Conservation (phyloP, 2,888 invertebrate genomes). For the Rhagonycha lutea region DNA sequence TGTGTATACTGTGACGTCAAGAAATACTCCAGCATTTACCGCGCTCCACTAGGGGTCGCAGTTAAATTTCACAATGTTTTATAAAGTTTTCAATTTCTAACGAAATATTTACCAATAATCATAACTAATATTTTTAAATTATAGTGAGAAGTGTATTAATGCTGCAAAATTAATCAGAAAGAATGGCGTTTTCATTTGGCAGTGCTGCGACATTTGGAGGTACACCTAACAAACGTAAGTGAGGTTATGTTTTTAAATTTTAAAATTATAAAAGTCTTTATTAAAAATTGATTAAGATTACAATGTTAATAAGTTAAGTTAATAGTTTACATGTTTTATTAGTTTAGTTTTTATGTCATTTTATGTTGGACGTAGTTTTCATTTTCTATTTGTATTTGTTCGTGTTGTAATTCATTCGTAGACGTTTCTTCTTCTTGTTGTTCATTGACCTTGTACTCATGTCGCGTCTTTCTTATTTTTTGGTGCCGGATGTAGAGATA, state of each 20-base stretch:
- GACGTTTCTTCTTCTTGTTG: background rate
- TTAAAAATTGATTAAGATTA: background rate
- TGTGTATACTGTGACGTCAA: background rate
- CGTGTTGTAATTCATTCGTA: background rate
- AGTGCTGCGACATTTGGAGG: slow-evolving; percentile 41
- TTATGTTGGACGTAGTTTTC: background rate
- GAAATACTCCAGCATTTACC: background rate
- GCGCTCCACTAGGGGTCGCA: background rate
- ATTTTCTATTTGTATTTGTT: background rate
- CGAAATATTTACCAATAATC: background rate
- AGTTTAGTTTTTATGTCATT: too few relatives aligned
- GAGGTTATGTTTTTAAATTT: background rate
- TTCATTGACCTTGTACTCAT: background rate
- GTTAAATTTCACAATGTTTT: background rate
- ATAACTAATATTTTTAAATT: background rate
- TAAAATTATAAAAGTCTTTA: background rate
- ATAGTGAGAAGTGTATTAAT: background rate
- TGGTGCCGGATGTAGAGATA: background rate
- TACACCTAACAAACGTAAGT: slow-evolving; percentile 44
- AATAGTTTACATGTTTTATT: background rate
- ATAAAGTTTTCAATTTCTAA: background rate
- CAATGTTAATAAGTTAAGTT: background rate
- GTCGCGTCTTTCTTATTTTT: background rate
- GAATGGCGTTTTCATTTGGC: slow-evolving; percentile 48
- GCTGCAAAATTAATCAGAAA: background rate